Conservation (phyloP, 2,888 invertebrate genomes). For the Oscheius sp. region DNA sequence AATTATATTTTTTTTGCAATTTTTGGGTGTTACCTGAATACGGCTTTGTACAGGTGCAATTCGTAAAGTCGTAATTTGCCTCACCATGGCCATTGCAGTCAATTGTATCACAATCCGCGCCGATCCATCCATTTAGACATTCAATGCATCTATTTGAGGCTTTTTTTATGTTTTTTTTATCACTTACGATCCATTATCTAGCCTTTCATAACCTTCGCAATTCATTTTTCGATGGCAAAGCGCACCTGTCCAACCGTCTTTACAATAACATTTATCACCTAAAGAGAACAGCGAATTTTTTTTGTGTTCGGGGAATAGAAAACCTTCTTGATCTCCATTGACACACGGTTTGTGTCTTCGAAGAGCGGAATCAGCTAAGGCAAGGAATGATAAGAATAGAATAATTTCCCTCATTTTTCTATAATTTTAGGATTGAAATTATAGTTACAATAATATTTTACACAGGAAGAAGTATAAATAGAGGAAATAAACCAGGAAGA, state of each 20-base stretch:
- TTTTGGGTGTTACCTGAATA: constrained; percentile 38
- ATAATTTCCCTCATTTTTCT: constrained; percentile 16
- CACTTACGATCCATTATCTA: constrained; percentile 36
- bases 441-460: background rate
- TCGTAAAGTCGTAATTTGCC: constrained; percentile 51
- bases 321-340: constrained; percentile 53
- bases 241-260: constrained; percentile 53
- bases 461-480: background rate
- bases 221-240: constrained; percentile 54
- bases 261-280: constrained; percentile 54
- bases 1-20: background rate
- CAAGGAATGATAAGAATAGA: constrained; percentile 36
- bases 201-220: constrained; percentile 50
- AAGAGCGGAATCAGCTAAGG: constrained; percentile 40
- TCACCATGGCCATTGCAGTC: constrained; percentile 50
- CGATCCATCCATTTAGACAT: constrained; percentile 53
- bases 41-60: constrained; percentile 47
- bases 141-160: constrained; percentile 38
- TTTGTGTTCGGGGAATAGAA: background rate
- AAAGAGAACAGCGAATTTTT: background rate
- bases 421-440: background rate
- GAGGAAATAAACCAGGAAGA: background rate
- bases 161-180: background rate
- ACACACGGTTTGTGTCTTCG: constrained; percentile 47
- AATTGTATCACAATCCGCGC: constrained; percentile 53